phyloP scores from a whole-genome alignment of 92 coral and sea anemone species.

The Phenganax marumi region DNA sequence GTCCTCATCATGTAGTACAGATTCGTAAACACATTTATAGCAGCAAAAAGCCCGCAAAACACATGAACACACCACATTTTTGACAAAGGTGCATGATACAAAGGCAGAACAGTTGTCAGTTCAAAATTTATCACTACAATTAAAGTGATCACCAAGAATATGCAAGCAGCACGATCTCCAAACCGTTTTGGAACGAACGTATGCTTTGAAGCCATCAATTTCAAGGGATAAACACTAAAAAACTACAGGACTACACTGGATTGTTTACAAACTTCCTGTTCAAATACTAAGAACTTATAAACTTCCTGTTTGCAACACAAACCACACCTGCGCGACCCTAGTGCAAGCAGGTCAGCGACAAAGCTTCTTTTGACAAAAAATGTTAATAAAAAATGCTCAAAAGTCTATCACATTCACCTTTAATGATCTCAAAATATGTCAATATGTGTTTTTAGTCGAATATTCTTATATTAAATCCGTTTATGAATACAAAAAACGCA shows the following conservation, averaged over 20 bases:
- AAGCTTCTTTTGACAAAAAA: neutral
- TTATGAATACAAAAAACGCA: neutral
- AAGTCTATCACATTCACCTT: too few relatives aligned
- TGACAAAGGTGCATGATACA: constrained; percentile 75
- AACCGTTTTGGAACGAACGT: constrained; percentile 64
- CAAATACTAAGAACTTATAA: too few relatives aligned
- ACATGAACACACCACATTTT: constrained; percentile 72
- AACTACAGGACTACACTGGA: neutral
- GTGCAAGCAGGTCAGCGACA: constrained; percentile 3
- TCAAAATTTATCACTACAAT: constrained; percentile 78
- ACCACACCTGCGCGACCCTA: constrained; percentile 19
- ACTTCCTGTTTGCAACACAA: constrained; percentile 1
- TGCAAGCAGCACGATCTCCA: constrained; percentile 79
- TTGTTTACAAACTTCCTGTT: neutral
- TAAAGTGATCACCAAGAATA: constrained; percentile 73
- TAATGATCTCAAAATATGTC: neutral
- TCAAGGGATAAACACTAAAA: neutral
- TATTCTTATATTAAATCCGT: neutral
- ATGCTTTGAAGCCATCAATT: constrained; percentile 30
- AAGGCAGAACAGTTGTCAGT: constrained; percentile 74
- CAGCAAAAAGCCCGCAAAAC: constrained; percentile 70
- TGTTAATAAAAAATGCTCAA: too few relatives aligned
- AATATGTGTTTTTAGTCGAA: neutral
- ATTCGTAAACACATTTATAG: constrained; percentile 89
- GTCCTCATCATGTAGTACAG: constrained; percentile 75